Conservation (phyloP, 2,888 invertebrate genomes). For the Lochmaea capreae region DNA sequence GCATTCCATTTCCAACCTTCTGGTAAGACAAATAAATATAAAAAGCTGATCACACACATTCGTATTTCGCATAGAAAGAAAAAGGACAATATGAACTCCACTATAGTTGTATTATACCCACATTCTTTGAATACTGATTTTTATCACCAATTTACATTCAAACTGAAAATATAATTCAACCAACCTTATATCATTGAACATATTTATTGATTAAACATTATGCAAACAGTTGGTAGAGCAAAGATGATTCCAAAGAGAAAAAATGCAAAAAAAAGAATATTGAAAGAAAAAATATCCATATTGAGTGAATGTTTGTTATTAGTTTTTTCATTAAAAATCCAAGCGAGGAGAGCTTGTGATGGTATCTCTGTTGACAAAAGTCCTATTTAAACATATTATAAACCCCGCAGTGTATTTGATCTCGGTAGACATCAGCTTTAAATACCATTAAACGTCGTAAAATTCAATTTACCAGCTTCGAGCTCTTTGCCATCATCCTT, state of each 20-base stretch:
- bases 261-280: background rate
- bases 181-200: background rate
- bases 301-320: constrained; percentile 1
- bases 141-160: background rate
- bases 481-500: constrained; percentile 14
- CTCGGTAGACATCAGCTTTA: constrained; percentile 31
- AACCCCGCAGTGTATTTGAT: constrained; percentile 23
- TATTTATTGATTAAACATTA: background rate
- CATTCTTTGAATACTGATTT: background rate
- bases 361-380: constrained; percentile 10
- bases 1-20: too few relatives aligned
- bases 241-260: background rate
- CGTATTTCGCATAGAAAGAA: too few relatives aligned
- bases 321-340: constrained; percentile 2
- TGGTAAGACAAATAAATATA: too few relatives aligned
- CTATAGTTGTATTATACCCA: too few relatives aligned
- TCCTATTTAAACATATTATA: constrained; percentile 15
- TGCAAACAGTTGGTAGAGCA: background rate
- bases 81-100: too few relatives aligned
- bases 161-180: background rate
- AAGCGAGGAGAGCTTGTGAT: constrained; percentile 9
- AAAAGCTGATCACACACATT: too few relatives aligned
- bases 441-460: constrained; percentile 33
- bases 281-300: background rate
- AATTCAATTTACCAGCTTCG: constrained; percentile 30